phyloP scores from a whole-genome alignment of 1,140 invertebrate genomes.

The Drosophila azteca region DNA sequence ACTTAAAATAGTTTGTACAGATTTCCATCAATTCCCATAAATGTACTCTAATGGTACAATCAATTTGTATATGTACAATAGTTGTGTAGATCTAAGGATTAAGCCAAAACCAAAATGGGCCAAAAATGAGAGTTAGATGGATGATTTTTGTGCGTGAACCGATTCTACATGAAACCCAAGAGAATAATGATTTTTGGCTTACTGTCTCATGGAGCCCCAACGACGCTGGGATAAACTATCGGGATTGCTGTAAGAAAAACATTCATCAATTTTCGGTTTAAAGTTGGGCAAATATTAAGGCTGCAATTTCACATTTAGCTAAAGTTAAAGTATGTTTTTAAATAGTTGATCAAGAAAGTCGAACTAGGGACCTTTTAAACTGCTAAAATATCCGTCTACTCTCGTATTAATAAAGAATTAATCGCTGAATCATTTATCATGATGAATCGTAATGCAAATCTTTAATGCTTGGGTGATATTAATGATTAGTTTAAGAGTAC shows the following conservation, averaged over 20 bases:
- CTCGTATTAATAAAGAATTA: too few relatives aligned
- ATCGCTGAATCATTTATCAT: too few relatives aligned
- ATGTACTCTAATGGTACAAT: neutral
- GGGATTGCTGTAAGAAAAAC: conserved; percentile 85
- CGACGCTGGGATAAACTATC: conserved; percentile 88
- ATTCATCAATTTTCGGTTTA: conserved; percentile 24
- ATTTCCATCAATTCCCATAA: too few relatives aligned
- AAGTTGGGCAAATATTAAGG: neutral
- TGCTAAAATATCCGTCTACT: too few relatives aligned
- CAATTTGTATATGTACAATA: conserved; percentile 18
- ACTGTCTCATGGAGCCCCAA: conserved; percentile 92
- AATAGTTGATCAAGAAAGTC: too few relatives aligned
- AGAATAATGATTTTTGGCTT: conserved; percentile 83
- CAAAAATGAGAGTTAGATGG: conserved; percentile 40
- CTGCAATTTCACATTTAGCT: neutral
- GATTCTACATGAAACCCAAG: conserved; percentile 49
- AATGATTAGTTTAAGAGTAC: too few relatives aligned
- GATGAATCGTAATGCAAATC: too few relatives aligned
- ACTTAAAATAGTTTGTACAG: too few relatives aligned
- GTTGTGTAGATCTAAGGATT: conserved; percentile 4
- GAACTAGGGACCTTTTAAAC: too few relatives aligned
- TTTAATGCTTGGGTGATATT: too few relatives aligned
- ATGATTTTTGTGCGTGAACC: conserved; percentile 19
- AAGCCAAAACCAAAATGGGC: conserved; percentile 60
- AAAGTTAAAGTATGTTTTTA: neutral